phyloP scores from a whole-genome alignment of 2,888 invertebrate genomes.

The Petrophora chlorosata region DNA sequence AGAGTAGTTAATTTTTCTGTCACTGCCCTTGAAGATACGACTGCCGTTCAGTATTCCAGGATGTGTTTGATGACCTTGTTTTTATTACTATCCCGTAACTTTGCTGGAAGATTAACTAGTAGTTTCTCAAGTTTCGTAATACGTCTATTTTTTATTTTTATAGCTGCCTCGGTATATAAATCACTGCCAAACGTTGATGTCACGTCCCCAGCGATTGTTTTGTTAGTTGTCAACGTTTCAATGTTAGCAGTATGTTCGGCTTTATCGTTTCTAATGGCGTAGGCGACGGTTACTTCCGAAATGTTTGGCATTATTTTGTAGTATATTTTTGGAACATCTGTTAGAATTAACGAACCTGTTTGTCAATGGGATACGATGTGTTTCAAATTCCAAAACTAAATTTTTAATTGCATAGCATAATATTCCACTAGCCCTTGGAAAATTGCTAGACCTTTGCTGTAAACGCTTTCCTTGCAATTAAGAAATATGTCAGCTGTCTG shows the following conservation, averaged over 20 bases:
- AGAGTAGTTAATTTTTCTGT: not conserved
- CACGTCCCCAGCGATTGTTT: slow-evolving; percentile 25
- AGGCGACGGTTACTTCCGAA: slow-evolving; percentile 22
- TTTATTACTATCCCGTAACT: slow-evolving; percentile 3
- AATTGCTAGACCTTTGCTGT: too few relatives aligned
- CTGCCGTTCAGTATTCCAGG: not conserved
- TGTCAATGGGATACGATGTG: not conserved
- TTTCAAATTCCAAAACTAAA: not conserved
- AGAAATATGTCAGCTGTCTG: too few relatives aligned
- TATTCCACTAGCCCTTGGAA: too few relatives aligned
- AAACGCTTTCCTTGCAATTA: too few relatives aligned
- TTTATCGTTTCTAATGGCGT: slow-evolving; percentile 21
- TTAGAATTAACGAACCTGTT: slow-evolving; percentile 4
- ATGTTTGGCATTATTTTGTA: slow-evolving; percentile 18
- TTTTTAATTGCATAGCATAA: not conserved
- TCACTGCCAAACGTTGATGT: slow-evolving; percentile 31
- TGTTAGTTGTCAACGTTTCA: slow-evolving; percentile 33
- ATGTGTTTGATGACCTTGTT: slow-evolving; percentile 8
- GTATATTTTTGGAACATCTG: slow-evolving; percentile 20
- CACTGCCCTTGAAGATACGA: slow-evolving; percentile 15
- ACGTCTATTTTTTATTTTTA: slow-evolving; percentile 11
- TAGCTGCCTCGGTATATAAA: slow-evolving; percentile 11
- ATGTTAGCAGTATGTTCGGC: slow-evolving; percentile 21
- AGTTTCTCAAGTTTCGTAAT: not conserved
- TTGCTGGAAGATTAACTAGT: not conserved